Base-by-base conservation (phyloP, 2,113 vertebrate species). In the Limanda limanda region DNA sequence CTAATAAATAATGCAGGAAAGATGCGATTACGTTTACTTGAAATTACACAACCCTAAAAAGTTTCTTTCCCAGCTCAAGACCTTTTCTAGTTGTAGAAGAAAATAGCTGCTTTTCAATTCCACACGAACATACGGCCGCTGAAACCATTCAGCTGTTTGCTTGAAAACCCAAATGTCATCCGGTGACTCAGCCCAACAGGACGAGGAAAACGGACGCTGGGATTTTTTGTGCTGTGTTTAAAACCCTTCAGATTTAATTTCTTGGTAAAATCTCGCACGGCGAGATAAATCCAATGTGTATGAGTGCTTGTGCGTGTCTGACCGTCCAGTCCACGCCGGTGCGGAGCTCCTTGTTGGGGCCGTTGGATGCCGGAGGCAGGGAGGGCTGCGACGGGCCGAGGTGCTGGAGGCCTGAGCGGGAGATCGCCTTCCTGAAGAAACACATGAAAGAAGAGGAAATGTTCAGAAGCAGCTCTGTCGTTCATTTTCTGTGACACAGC, bases 391-490 rank as follows among this genome's bases (percentile, higher is more conserved):
- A 94, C 0, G 97, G 97, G 35, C 95, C 96, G 88, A 99, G 93
- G 87, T 99, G 98, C 92, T 99, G 98, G 65, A 99, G 96, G 77
- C 98, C 98, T 25, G 98, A 96, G 65, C 98, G 96, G 59, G 97
- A 98, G 92, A 99, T 99, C n/a, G 98, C 98, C 91, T 99, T 99
- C 96, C 98, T 99, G 27, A 90, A 11, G 81, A 74, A 27, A 11
- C 21, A 60, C 1, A 71, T 0, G 25, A 8, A 69, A 23, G 11
- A 23, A 40, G 9, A 61, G 40, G n/a, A 61, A 4, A 40, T 6
- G 40, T 11, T 42, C 40, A 42, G 12, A 20, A 60, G 1, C 55
- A 7, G 47, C 25, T 1, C 42, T 0, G 62, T 64, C 86, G 68
- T 57, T 23, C 10, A 24, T 1, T 1, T 1, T 1, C 17, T 4